Percentiles rank a stretch among this genome's conserved stretches.
These are phyloP conservation scores for Leuctra nigra DNA, from an alignment of 2,888 invertebrate species.

Conservation along the genomic window DNA sequence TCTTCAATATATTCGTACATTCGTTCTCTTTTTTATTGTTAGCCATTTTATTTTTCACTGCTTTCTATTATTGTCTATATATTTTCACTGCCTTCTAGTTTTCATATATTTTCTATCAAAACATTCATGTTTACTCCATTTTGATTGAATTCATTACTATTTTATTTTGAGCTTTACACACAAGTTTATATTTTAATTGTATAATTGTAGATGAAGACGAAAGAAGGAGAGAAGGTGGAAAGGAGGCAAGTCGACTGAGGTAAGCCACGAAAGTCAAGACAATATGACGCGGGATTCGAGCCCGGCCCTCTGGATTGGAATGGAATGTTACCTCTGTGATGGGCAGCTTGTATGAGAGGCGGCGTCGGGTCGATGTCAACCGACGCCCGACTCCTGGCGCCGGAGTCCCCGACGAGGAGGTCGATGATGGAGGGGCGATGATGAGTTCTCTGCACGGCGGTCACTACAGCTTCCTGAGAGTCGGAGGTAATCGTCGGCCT, in stretches of 20 bases:
- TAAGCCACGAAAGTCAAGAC: no score
- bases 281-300: not conserved
- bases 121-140: no score
- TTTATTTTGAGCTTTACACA: no score
- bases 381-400: slow-evolving; percentile 36
- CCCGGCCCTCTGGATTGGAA: slow-evolving; percentile 7
- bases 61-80: no score
- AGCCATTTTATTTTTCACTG: no score
- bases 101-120: no score
- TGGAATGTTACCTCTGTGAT: slow-evolving; percentile 5
- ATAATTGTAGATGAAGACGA: not conserved
- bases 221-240: not conserved
- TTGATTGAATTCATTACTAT: no score
- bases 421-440: slow-evolving; percentile 64
- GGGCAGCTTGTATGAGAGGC: slow-evolving; percentile 5
- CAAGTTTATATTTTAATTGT: no score
- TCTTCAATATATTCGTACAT: no score
- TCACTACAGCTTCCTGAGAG: slow-evolving; percentile 15
- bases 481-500: slow-evolving; percentile 21
- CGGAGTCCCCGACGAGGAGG: slow-evolving; percentile 52
- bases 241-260: no score
- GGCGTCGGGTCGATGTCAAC: slow-evolving; percentile 31
- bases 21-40: no score
- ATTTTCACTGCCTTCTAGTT: no score
- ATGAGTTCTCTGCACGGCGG: slow-evolving; percentile 37